Evolutionary conservation across 2,113 vertebrate species (phyloP).

Genomic region (Heloderma charlesbogerti): DNA sequence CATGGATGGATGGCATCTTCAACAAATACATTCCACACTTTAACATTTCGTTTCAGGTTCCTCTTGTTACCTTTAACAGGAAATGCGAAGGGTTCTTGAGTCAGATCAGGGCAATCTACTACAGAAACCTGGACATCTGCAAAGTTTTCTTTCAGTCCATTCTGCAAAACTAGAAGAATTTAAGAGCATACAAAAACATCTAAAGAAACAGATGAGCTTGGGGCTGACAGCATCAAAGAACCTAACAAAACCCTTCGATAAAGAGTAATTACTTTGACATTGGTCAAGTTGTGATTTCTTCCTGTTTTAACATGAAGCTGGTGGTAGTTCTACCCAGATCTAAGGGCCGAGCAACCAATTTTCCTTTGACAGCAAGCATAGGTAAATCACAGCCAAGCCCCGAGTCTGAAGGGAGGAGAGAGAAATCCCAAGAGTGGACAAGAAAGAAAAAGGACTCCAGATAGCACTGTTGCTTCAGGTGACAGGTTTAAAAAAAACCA

Average conservation of each 20-base stretch:
- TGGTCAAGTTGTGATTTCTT: background rate
- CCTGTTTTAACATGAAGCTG: background rate
- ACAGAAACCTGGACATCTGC: slow-evolving; percentile 89
- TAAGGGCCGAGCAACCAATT: no score
- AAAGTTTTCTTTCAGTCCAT: slow-evolving; percentile 89
- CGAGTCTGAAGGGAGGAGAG: background rate
- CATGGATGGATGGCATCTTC: no score
- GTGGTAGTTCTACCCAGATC: background rate
- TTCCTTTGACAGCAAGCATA: background rate
- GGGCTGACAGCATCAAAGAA: background rate
- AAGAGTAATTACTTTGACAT: background rate
- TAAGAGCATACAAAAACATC: background rate
- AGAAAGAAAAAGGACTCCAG: background rate
- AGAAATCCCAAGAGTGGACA: background rate
- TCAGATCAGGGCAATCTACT: slow-evolving; percentile 93
- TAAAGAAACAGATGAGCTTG: background rate
- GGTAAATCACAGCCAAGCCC: background rate
- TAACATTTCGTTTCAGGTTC: background rate
- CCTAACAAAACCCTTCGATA: background rate
- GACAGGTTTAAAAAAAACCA: background rate
- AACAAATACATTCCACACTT: background rate
- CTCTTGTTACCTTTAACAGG: slow-evolving; percentile 88
- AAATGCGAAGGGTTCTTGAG: slow-evolving; percentile 89
- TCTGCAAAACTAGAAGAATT: slow-evolving; percentile 83
- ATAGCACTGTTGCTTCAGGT: background rate